phyloP scores from a whole-genome alignment of 2,113 vertebrate genomes.

The Eira barbara region DNA sequence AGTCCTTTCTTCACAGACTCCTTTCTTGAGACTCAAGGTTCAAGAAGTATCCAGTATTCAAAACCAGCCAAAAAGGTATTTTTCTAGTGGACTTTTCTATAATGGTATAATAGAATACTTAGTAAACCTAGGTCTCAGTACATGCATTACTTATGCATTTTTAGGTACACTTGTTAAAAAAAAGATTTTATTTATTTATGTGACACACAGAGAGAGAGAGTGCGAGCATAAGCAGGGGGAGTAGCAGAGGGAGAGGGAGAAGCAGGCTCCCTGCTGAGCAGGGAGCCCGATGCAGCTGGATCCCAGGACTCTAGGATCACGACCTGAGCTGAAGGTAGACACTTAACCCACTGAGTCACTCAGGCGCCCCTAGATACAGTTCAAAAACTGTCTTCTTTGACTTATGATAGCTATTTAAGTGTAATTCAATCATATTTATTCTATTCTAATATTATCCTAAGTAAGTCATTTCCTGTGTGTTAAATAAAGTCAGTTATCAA shows the following conservation, averaged over 20 bases:
- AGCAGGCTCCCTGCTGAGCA: too few relatives aligned
- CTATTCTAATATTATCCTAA: background rate
- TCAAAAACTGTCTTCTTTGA: background rate
- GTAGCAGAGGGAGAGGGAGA: too few relatives aligned
- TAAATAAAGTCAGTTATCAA: background rate
- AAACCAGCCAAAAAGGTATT: background rate
- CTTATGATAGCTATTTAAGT: background rate
- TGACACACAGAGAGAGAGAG: too few relatives aligned
- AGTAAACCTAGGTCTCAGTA: background rate
- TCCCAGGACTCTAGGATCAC: too few relatives aligned
- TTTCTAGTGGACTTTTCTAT: background rate
- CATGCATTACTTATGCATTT: background rate
- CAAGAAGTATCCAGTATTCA: background rate
- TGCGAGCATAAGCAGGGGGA: too few relatives aligned
- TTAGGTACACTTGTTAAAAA: background rate
- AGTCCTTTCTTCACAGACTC: background rate
- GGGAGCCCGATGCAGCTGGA: too few relatives aligned
- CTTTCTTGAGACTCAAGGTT: background rate
- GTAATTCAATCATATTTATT: background rate
- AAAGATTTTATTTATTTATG: too few relatives aligned
- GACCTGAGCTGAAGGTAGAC: too few relatives aligned
- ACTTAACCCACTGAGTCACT: too few relatives aligned
- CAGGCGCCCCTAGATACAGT: background rate
- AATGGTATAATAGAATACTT: background rate
- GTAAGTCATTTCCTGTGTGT: background rate